phyloP scores from a whole-genome alignment of 35 echinoderm and acorn worm species.

The Hemicentrotus pulcherrimus region DNA sequence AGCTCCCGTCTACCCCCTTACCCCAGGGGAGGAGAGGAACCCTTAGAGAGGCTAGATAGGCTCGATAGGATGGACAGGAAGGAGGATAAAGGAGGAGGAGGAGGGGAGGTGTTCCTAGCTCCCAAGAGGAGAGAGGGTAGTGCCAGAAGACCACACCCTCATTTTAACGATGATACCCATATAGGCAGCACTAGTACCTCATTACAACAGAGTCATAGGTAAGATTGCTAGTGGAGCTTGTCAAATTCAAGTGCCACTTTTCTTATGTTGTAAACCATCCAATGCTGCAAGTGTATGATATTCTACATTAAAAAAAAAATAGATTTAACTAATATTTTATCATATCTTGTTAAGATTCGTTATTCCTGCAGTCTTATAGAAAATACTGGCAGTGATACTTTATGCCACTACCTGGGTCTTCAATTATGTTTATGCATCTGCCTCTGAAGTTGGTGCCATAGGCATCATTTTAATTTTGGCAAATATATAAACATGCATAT shows the following conservation, averaged over 20 bases:
- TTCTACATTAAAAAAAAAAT: too few species aligned
- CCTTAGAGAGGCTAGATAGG: slow-evolving; percentile 47
- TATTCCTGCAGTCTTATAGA: too few species aligned
- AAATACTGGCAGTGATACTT: too few species aligned
- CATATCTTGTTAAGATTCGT: too few species aligned
- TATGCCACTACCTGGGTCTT: too few species aligned
- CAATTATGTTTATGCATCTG: too few species aligned
- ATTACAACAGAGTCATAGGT: slow-evolving; percentile 55
- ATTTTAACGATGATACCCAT: slow-evolving; percentile 37
- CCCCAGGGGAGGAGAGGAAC: slow-evolving; percentile 16
- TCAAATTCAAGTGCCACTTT: not conserved
- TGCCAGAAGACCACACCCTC: slow-evolving; percentile 9
- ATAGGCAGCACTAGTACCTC: slow-evolving; percentile 46
- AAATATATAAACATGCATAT: too few species aligned
- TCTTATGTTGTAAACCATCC: not conserved
- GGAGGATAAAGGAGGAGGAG: not conserved
- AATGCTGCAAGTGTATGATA: too few species aligned
- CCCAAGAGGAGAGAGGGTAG: slow-evolving; percentile 39
- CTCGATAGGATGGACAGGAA: slow-evolving; percentile 33
- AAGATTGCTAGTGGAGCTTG: not conserved
- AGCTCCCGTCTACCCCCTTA: slow-evolving; percentile 3
- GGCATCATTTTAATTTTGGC: too few species aligned
- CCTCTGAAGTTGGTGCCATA: too few species aligned
- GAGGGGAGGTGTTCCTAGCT: slow-evolving; percentile 47
- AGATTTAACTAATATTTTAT: too few species aligned